Conservation (phyloP, 2,888 invertebrate genomes). For the Prosopocoilus inquinatus region DNA sequence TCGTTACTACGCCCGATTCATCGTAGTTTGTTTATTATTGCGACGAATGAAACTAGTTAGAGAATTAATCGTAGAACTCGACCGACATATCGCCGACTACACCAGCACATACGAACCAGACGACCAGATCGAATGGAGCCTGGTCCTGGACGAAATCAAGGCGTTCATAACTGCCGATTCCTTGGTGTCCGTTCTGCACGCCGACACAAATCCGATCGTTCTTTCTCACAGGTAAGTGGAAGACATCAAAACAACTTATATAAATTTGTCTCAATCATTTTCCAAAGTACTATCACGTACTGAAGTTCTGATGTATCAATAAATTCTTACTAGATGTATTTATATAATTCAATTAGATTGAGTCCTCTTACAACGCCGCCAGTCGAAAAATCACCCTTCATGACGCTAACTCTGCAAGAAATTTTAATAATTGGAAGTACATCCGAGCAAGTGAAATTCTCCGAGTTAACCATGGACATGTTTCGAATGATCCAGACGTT, state of each 20-base stretch:
- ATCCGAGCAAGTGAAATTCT: slow-evolving; percentile 93
- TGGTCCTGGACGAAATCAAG: slow-evolving; percentile 92
- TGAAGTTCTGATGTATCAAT: no score
- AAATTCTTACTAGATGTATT: no score
- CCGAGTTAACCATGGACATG: slow-evolving; percentile 97
- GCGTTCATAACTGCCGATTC: slow-evolving; percentile 92
- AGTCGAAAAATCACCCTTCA: slow-evolving; percentile 81
- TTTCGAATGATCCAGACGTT: slow-evolving; percentile 94
- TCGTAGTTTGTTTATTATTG: slow-evolving; percentile 90
- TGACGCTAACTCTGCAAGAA: slow-evolving; percentile 88
- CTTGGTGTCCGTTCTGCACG: slow-evolving; percentile 82
- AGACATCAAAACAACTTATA: neutral
- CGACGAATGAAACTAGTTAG: slow-evolving; percentile 91
- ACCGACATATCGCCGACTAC: slow-evolving; percentile 93
- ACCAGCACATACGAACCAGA: slow-evolving; percentile 95
- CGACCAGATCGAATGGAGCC: slow-evolving; percentile 93
- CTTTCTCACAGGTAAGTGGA: slow-evolving; percentile 76
- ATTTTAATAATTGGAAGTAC: slow-evolving; percentile 92
- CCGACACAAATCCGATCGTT: slow-evolving; percentile 81
- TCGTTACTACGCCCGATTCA: slow-evolving; percentile 92
- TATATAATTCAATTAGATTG: slow-evolving; percentile 64
- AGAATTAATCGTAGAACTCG: slow-evolving; percentile 88
- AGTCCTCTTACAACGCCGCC: slow-evolving; percentile 83
- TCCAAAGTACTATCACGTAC: no score
- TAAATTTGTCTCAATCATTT: no score